A percentile compares a stretch with the other conserved stretches of the same genome.
phyloP scores from a whole-genome alignment of 1,140 invertebrate species.

The Leptopilina boulardi region DNA sequence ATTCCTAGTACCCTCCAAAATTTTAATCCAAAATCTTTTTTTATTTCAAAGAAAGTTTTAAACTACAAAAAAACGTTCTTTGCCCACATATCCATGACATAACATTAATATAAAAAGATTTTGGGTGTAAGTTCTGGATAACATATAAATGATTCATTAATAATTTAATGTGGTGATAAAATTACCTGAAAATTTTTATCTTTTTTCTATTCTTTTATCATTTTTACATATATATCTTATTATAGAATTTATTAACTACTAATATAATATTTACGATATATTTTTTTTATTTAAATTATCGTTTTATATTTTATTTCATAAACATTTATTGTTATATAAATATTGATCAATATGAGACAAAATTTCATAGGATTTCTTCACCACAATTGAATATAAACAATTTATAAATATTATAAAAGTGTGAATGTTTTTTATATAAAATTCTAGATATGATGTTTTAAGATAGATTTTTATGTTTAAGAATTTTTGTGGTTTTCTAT shows the following conservation, averaged over 20 bases:
- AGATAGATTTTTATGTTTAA: not conserved
- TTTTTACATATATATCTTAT: not conserved
- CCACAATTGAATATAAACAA: not conserved
- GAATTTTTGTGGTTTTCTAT: not conserved
- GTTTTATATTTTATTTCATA: not conserved
- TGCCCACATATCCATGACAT: too few species aligned
- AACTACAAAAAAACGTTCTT: too few species aligned
- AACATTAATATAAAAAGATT: not conserved
- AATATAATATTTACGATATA: not conserved
- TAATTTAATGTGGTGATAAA: not conserved
- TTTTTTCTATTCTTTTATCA: not conserved
- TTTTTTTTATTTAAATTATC: not conserved
- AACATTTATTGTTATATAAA: not conserved
- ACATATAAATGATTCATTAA: not conserved
- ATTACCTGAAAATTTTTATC: not conserved
- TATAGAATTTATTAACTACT: not conserved
- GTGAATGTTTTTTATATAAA: conserved; percentile 2
- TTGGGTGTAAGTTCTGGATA: not conserved
- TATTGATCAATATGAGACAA: not conserved
- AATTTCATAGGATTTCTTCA: not conserved
- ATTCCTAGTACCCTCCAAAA: too few species aligned
- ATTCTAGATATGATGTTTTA: conserved; percentile 21
- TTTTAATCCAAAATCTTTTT: too few species aligned
- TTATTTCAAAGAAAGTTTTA: too few species aligned
- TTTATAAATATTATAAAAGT: conserved; percentile 33